Base-by-base conservation (phyloP, 2,888 invertebrate genomes). In the Erebia aethiops region DNA sequence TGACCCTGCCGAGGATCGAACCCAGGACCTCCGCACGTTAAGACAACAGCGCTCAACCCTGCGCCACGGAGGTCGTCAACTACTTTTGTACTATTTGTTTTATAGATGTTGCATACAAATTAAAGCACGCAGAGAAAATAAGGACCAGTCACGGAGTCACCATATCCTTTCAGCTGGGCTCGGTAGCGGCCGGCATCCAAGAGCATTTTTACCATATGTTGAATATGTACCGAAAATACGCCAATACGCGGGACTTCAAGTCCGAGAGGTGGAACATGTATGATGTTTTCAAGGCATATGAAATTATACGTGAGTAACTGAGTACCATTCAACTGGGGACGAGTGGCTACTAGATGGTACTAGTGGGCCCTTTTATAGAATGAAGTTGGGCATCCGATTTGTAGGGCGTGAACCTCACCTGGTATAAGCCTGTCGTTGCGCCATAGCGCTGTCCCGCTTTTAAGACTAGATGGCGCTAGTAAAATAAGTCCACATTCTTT, bases 101-200 rank as follows among this genome's bases (percentile, higher is more conserved):
- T 52, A 7, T 64, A 78, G 78, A 78, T n/a, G 16, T 70, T 2
- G 69, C 67, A 2, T 67, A 71, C 16, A 78, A 78, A 56, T 18
- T 77, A 1, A 69, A 69, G 7, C 73, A 76, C 13, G 75, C 74
- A 0, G 73, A 74, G 11, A 74, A 76, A 13, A 62, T 76, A 0
- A 75, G 71, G 11, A 67, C 71, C 4, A 58, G 71, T 14, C 79
- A 79, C 54, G 74, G 73, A 7, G 68, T 74, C 65, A 78, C 73
- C 21, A 75, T 80, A 3, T 76, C 78, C 0, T 80, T 70, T 46
- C 77, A 79, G 58, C 67, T 80, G n/a, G 79, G 79, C 0, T 71
- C 75, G 7, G 76, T 80, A 7, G 76, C 79, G 0, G 79, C 79
- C 0, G 78, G 77, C 0, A 76, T 77, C 18, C 71, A 77, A 35